Evolutionary conservation across 2,888 invertebrate species (phyloP), one percentile per base, ranked within the genome.

Genomic region (Branchellion lobata): DNA sequence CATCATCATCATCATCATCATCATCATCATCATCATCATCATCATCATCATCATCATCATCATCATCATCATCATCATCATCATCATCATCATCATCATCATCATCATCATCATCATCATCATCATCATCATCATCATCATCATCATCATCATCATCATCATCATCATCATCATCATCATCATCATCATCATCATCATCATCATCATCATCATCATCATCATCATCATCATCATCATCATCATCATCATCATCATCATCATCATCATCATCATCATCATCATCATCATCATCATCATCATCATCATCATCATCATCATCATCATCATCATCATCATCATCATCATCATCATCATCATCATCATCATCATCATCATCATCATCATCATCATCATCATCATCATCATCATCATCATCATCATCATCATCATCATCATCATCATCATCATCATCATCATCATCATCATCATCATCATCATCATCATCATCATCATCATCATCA

Each of bases 351-450:
- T 75, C 53, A 75, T 53, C 53, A 75, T 75, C 53, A 61, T 53
- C 53, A 75, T 53, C 53, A 75, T 75, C 53, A 75, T 75, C 53
- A 75, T 75, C 53, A 75, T 75, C 53, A 53, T 75, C 53, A 53
- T 75, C 31, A 75, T 75, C 53, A 75, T 53, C 53, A 75, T 75
- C 53, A 75, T 75, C 29, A 75, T 75, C 53, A 61, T 75, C 24
- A 61, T 75, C 53, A 75, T 24, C 53, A 75, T 40, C 31, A 53
- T 40, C 53, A 61, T 75, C 53, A 53, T 75, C 31, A 61, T 75
- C n/a, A 75, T 75, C 53, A 75, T 68, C 68, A 68, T 68, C 68
- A 68, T 68, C 68, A 68, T 68, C 68, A 68, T 68, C 27, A 68
- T 68, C 68, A 68, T 68, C 53, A 21, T 68, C 11, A 14, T 68